Evolutionary conservation across 2,797 vertebrate genomes (phyloP).

Genomic region (Capromys pilorides): DNA sequence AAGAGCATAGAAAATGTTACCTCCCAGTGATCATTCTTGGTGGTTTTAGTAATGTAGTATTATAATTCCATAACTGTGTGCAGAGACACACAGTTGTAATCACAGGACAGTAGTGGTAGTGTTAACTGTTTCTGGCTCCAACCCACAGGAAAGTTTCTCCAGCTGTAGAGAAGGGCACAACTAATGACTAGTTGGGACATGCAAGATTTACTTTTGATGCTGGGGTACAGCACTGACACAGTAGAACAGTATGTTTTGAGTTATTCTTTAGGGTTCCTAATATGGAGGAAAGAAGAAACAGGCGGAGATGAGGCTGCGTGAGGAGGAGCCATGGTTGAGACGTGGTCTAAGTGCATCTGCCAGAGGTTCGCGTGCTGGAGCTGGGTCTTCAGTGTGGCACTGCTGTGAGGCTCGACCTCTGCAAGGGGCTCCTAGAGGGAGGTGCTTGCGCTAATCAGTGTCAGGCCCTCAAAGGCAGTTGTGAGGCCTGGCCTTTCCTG

Average conservation of each 20-base stretch:
- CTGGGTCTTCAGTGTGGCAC: background rate
- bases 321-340: background rate
- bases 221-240: too few species aligned
- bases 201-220: background rate
- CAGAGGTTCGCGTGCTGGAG: background rate
- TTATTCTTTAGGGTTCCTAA: background rate
- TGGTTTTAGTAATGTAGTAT: background rate
- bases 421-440: background rate
- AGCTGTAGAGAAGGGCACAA: background rate
- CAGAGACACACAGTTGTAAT: background rate
- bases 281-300: background rate
- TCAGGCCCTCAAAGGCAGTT: background rate
- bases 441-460: background rate
- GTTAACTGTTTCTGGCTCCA: background rate
- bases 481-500: background rate
- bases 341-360: background rate
- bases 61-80: background rate
- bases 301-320: background rate
- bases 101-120: background rate
- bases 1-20: background rate
- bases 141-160: background rate
- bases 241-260: background rate
- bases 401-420: background rate
- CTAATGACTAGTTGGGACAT: background rate
- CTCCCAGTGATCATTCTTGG: background rate